These are phyloP conservation scores for Zaprionus tsacasi DNA, from an alignment of 1,140 invertebrate genomes.

Conservation along the genomic window DNA sequence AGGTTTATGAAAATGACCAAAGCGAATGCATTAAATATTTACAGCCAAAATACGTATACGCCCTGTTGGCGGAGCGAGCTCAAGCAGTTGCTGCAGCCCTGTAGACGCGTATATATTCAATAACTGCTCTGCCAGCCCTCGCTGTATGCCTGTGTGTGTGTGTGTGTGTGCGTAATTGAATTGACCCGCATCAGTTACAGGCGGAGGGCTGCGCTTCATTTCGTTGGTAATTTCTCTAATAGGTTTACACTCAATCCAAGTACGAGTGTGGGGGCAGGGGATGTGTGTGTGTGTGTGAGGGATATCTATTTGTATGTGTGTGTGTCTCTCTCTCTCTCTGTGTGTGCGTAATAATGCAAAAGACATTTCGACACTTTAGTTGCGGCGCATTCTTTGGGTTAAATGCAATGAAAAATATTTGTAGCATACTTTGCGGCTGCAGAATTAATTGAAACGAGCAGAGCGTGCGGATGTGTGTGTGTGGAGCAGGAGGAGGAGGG, in stretches of 20 bases:
- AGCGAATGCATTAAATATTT: constrained; percentile 76
- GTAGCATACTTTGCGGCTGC: constrained; percentile 7
- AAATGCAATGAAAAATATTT: constrained; percentile 8
- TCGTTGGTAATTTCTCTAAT: constrained; percentile 79
- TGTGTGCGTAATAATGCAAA: constrained; percentile 18
- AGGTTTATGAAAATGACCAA: constrained; percentile 65
- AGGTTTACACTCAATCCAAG: constrained; percentile 78
- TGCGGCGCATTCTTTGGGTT: neutral
- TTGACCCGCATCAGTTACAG: constrained; percentile 47
- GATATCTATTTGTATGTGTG: neutral
- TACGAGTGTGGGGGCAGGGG: neutral
- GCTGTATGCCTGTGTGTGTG: neutral
- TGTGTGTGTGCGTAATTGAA: constrained; percentile 62
- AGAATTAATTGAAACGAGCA: constrained; percentile 43
- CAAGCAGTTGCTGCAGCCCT: neutral
- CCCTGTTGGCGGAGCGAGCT: constrained; percentile 36
- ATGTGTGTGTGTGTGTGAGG: neutral
- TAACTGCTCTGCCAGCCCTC: constrained; percentile 19
- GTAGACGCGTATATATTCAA: no score
- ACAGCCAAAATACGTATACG: constrained; percentile 59
- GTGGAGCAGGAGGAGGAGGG: neutral
- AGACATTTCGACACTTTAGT: constrained; percentile 7
- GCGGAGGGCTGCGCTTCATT: constrained; percentile 60
- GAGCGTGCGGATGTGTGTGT: neutral
- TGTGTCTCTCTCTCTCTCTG: neutral